These are phyloP conservation scores for Calosoma granatense DNA, from an alignment of 1,140 invertebrate species.

Conservation along the genomic window DNA sequence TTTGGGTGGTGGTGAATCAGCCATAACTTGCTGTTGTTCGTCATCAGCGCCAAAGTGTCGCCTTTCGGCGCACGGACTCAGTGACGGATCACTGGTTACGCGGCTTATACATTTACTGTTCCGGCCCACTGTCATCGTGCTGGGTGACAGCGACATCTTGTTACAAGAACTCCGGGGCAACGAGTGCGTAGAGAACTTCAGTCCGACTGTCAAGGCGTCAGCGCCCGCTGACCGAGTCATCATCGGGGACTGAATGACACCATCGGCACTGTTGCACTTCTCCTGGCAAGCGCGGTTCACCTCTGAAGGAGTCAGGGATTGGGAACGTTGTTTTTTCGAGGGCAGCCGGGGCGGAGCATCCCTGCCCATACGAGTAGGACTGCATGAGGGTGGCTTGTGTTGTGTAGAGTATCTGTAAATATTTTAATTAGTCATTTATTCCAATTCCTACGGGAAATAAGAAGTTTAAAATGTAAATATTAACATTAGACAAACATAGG, in stretches of 20 bases:
- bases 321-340: slow-evolving; percentile 56
- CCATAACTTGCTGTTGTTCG: slow-evolving; percentile 22
- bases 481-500: no score
- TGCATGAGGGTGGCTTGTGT: slow-evolving; percentile 31
- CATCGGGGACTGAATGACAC: slow-evolving; percentile 40
- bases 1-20: slow-evolving; percentile 56
- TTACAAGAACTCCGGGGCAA: slow-evolving; percentile 36
- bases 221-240: slow-evolving; percentile 32
- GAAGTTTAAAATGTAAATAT: no score
- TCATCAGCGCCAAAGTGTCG: slow-evolving; percentile 24
- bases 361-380: slow-evolving; percentile 41
- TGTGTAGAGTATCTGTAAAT: slow-evolving; percentile 30
- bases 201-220: slow-evolving; percentile 25
- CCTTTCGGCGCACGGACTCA: slow-evolving; percentile 39
- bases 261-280: slow-evolving; percentile 50
- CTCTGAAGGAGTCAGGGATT: slow-evolving; percentile 52
- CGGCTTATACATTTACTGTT: slow-evolving; percentile 33
- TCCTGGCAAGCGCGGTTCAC: slow-evolving; percentile 37
- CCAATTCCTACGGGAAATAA: no score
- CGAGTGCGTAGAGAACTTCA: slow-evolving; percentile 46
- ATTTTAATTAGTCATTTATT: background rate
- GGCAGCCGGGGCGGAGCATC: slow-evolving; percentile 50
- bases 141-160: slow-evolving; percentile 28
- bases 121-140: slow-evolving; percentile 26
- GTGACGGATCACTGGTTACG: slow-evolving; percentile 45